Percentiles rank a stretch among this genome's conserved stretches.
Evolutionary conservation across 2,113 vertebrate genomes (phyloP).

Genomic region (Trematocara stigmaticum): DNA sequence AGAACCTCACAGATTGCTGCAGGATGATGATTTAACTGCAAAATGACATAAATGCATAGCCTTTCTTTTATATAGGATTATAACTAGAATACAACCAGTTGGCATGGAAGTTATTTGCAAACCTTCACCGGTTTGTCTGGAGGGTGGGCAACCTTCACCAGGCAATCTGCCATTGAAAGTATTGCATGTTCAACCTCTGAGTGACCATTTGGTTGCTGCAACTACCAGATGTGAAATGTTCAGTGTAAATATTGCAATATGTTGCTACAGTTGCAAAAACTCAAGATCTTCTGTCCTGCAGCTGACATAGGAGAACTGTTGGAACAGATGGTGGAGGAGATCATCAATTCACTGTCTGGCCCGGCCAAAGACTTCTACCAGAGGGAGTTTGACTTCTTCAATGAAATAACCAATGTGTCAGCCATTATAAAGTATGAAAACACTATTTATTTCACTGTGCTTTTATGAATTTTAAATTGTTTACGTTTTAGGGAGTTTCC

Average conservation of each 20-base stretch:
- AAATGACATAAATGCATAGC: neutral
- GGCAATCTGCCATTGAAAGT: neutral
- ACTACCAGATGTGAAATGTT: neutral
- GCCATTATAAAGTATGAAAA: slow-evolving; percentile 88
- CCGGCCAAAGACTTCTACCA: slow-evolving; percentile 96
- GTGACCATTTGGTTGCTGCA: neutral
- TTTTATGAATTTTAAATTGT: neutral
- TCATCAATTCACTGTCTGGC: slow-evolving; percentile 87
- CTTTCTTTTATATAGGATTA: neutral
- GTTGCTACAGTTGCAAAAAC: neutral
- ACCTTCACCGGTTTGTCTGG: neutral
- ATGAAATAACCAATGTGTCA: slow-evolving; percentile 94
- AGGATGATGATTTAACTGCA: neutral
- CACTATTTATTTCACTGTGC: neutral
- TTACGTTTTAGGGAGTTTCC: neutral
- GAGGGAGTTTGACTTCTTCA: slow-evolving; percentile 97
- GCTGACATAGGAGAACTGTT: slow-evolving; percentile 93
- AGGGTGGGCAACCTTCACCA: neutral
- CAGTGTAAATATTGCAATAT: neutral
- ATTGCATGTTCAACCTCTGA: neutral
- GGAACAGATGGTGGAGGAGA: slow-evolving; percentile 91
- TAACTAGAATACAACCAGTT: neutral
- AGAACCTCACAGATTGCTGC: neutral
- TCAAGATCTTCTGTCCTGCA: slow-evolving; percentile 28
- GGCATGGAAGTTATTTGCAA: neutral